Evolutionary conservation across 2,797 vertebrate genomes (phyloP).

Genomic region (Pteropus rufus): DNA sequence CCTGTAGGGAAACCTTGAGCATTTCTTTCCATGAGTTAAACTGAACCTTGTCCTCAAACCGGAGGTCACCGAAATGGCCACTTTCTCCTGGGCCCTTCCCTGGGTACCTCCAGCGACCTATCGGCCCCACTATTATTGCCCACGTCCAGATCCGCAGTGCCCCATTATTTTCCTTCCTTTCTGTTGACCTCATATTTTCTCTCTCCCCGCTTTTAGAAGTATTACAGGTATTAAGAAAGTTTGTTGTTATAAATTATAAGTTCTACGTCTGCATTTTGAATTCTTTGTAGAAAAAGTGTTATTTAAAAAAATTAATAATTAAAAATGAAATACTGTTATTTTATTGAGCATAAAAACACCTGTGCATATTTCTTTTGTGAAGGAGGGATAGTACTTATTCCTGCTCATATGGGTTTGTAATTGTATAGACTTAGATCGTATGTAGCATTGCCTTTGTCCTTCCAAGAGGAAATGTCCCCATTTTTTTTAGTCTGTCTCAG

Average conservation of each 20-base stretch:
- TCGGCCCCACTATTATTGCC: background rate
- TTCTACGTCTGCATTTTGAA: background rate
- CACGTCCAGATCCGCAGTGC: background rate
- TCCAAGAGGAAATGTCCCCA: background rate
- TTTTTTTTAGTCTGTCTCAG: background rate
- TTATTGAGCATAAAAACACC: slow-evolving; percentile 21
- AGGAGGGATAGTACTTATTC: background rate
- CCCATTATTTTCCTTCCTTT: background rate
- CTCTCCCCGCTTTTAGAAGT: background rate
- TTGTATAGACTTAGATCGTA: background rate
- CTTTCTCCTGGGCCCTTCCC: background rate
- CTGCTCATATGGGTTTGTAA: background rate
- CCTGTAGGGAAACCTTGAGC: background rate
- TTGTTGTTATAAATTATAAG: slow-evolving; percentile 31
- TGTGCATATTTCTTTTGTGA: background rate
- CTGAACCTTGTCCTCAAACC: background rate
- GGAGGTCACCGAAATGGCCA: background rate
- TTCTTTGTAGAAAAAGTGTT: slow-evolving; percentile 34
- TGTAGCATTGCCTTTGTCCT: background rate
- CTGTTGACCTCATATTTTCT: background rate
- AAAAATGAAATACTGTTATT: slow-evolving; percentile 42
- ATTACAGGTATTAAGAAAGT: background rate
- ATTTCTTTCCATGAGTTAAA: background rate
- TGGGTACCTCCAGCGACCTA: background rate
- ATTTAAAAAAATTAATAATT: background rate